A percentile compares a stretch with the other conserved stretches of the same genome.
phyloP scores from a whole-genome alignment of 1,140 invertebrate genomes.

The Drosophila baimaii region DNA sequence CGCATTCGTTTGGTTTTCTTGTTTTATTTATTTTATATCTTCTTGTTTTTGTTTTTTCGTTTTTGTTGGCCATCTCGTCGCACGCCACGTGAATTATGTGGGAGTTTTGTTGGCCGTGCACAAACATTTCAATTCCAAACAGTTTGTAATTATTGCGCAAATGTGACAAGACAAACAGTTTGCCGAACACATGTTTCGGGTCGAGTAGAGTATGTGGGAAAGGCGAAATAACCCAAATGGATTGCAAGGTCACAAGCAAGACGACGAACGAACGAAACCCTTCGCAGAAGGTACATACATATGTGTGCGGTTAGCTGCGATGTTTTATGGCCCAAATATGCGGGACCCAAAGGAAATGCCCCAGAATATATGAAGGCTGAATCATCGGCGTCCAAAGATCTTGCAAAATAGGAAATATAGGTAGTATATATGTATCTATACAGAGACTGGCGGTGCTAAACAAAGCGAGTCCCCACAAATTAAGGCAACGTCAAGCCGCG shows the following conservation, averaged over 20 bases:
- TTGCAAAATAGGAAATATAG: constrained; percentile 73
- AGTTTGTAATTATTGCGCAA: constrained; percentile 64
- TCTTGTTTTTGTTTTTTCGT: neutral
- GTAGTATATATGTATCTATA: neutral
- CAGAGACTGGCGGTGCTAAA: constrained; percentile 37
- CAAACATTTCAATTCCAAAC: constrained; percentile 55
- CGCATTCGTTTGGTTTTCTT: constrained; percentile 29
- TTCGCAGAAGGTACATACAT: constrained; percentile 36
- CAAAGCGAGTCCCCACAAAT: constrained; percentile 64
- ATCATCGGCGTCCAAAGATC: constrained; percentile 46
- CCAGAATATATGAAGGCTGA: constrained; percentile 50
- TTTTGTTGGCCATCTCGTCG: constrained; percentile 26
- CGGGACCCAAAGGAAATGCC: constrained; percentile 62
- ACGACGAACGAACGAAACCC: constrained; percentile 22
- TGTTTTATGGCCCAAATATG: constrained; percentile 37
- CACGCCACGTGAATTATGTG: constrained; percentile 62
- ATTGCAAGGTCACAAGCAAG: constrained; percentile 44
- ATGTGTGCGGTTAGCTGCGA: constrained; percentile 11
- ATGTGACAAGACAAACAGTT: constrained; percentile 55
- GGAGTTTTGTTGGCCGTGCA: constrained; percentile 53
- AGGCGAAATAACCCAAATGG: constrained; percentile 32
- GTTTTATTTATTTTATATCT: constrained; percentile 6
- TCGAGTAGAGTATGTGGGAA: constrained; percentile 7
- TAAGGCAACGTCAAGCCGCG: constrained; percentile 64
- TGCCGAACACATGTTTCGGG: constrained; percentile 35